Evolutionary conservation across 2,797 vertebrate genomes (phyloP).

Genomic region (Halcyon leucocephala): DNA sequence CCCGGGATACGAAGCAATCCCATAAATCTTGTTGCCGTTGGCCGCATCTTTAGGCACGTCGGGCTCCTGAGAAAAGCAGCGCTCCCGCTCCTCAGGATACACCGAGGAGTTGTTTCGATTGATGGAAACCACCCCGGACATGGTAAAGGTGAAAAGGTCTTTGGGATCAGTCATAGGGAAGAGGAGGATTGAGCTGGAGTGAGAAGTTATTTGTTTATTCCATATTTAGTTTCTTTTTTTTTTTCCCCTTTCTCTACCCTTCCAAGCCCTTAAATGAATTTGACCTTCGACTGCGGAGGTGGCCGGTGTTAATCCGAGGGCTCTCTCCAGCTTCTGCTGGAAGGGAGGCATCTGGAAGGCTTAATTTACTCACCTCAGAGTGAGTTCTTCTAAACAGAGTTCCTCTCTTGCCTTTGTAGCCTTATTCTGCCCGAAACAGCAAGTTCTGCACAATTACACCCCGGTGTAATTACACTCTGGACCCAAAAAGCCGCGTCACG

Average conservation of each 20-base stretch:
- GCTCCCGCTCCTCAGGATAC: not conserved
- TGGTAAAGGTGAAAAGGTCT: not conserved
- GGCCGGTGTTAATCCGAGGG: accelerated
- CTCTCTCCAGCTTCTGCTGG: not conserved
- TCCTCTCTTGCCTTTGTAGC: not conserved
- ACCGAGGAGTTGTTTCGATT: not conserved
- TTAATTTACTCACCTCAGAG: not conserved
- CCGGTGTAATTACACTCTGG: not conserved
- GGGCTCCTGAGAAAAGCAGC: not conserved
- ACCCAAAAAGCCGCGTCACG: accelerated
- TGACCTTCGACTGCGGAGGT: accelerated
- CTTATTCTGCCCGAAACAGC: not conserved
- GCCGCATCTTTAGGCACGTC: not conserved
- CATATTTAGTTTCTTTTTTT: too few relatives aligned
- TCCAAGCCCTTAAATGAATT: not conserved
- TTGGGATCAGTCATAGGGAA: accelerated
- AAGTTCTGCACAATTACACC: accelerated
- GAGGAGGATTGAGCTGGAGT: too few relatives aligned
- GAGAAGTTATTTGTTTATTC: too few relatives aligned
- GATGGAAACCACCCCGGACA: not conserved
- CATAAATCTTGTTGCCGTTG: not conserved
- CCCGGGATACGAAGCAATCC: not conserved
- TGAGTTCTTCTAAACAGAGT: not conserved
- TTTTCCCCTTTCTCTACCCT: not conserved
- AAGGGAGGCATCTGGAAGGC: not conserved